phyloP scores from a whole-genome alignment of 2,113 vertebrate genomes.

The Laticauda laticaudata region DNA sequence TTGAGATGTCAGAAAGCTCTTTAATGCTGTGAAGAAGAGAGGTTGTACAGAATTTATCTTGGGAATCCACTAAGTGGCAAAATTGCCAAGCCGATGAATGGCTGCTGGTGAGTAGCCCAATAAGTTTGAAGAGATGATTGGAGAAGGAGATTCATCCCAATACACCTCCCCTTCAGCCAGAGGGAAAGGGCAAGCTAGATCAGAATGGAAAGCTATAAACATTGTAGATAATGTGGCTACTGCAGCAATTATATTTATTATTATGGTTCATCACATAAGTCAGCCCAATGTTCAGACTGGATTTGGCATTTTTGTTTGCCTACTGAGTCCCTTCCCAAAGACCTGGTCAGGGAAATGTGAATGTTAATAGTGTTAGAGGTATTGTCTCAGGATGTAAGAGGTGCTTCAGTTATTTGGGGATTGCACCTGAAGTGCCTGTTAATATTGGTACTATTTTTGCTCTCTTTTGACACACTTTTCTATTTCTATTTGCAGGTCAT shows the following conservation, averaged over 20 bases:
- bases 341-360: neutral
- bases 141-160: neutral
- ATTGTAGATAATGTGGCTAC: neutral
- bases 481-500: neutral
- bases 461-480: neutral
- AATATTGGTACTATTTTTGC: neutral
- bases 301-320: neutral
- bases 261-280: neutral
- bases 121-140: neutral
- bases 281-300: neutral
- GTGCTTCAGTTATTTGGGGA: neutral
- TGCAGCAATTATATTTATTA: neutral
- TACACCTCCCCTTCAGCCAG: neutral
- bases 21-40: neutral
- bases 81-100: neutral
- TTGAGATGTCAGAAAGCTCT: neutral
- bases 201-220: neutral
- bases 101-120: neutral
- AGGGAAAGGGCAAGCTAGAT: neutral
- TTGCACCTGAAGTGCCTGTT: neutral
- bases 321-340: neutral
- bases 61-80: neutral
- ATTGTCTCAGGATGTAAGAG: neutral
- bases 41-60: neutral
- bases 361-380: neutral